Evolutionary conservation across 2,888 invertebrate species (phyloP), one percentile per base, ranked within the genome.

Genomic region (Eucriotettix oculatus): DNA sequence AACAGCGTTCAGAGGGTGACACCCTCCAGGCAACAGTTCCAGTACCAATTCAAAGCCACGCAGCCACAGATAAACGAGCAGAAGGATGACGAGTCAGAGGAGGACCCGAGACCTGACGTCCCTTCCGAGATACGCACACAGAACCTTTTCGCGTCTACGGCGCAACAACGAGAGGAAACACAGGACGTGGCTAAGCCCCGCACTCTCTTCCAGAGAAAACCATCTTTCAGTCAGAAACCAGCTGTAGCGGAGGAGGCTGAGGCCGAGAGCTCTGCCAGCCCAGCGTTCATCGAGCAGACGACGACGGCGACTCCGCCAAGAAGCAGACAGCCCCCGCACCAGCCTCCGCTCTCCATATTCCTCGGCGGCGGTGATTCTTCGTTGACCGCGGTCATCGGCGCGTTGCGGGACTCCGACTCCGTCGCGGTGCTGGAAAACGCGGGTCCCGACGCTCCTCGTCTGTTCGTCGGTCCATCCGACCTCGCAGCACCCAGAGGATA

Each of bases 271-370:
- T 14, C 48, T 5, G 48, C 48, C 12, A n/a, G 14, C 2, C 12
- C 48, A 48, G n/a, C 14, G 3, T 14, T 12, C 12, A n/a, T n/a
- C 48, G n/a, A 14, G 5, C 12, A 12, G 14, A n/a, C 40, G 12
- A 11, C 42, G 29, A 17, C 58, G 40, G 29, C 52, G 11, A 12
- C 58, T 9, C n/a, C 57, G 1, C 52, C 59, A 1, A 57, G 43
- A 40, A 59, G 48, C 10, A 60, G 58, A 2, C 57, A 43, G 10
- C 42, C 59, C n/a, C 86, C 90, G 0, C 89, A 91, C 71, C 90
- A 90, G 69, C 90, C 90, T 1, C 90, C 90, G 0, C 71, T 91
- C 55, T 87, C 90, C 1, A 87, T 91, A 65, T 91, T 87, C 69
- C 79, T 90, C 76, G 78, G 70, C 65, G 75, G 76, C 43, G 65